Conservation (phyloP, 2,113 vertebrate species). For the Ailuropoda melanoleuca region DNA sequence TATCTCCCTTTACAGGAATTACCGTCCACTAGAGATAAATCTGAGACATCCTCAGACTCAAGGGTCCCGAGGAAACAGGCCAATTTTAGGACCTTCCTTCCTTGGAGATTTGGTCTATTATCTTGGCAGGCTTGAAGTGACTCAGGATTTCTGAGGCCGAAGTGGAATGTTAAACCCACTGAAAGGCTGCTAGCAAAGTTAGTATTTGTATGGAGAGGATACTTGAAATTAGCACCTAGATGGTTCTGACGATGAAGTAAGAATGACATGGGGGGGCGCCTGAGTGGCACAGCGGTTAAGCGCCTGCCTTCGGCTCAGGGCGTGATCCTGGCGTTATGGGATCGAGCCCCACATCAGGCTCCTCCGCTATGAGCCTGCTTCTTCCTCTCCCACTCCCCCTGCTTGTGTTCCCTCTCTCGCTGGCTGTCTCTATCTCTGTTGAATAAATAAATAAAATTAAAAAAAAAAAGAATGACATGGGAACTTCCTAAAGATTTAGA, state of each 20-base stretch:
- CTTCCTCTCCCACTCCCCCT: no score
- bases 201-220: background rate
- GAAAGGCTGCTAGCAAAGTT: background rate
- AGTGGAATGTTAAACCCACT: background rate
- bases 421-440: no score
- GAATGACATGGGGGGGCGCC: background rate
- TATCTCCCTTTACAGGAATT: background rate
- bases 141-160: background rate
- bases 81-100: background rate
- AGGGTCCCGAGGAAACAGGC: background rate
- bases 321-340: no score
- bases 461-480: background rate
- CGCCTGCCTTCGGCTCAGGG: no score
- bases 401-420: no score
- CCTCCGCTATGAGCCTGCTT: no score
- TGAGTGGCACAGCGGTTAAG: no score
- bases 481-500: background rate
- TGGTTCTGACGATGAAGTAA: background rate
- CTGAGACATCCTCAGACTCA: background rate
- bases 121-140: background rate
- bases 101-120: background rate
- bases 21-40: background rate
- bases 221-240: background rate
- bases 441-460: no score
- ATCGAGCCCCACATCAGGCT: no score